Conservation (phyloP, 2,797 vertebrate species). For the Acipenser transmontanus region DNA sequence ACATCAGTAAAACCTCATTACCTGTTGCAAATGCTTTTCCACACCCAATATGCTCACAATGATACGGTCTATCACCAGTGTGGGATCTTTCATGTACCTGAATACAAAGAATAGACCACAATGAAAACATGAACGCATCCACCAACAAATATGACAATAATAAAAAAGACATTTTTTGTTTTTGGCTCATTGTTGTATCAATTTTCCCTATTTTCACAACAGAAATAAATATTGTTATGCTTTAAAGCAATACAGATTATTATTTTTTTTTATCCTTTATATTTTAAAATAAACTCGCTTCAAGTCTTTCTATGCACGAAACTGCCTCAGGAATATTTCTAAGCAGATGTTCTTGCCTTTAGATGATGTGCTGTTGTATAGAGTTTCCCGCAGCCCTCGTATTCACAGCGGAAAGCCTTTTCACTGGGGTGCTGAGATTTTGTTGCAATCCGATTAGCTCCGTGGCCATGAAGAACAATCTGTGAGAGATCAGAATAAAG, state of each 20-base stretch:
- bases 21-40: conserved; percentile 98
- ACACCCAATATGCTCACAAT: conserved; percentile 86
- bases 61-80: conserved; percentile 92
- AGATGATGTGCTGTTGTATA: conserved; percentile 97
- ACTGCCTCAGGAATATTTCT: too few species aligned
- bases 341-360: conserved; percentile 58
- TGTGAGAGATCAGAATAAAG: conserved; percentile 31
- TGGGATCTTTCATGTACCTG: conserved; percentile 97
- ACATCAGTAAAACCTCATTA: conserved; percentile 40
- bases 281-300: background rate
- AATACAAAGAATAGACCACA: conserved; percentile 30
- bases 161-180: too few species aligned
- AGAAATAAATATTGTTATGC: too few species aligned
- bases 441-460: conserved; percentile 60
- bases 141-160: background rate
- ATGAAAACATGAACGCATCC: background rate
- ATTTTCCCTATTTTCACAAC: too few species aligned
- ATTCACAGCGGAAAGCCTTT: conserved; percentile 93
- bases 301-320: conserved; percentile 3
- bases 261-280: too few species aligned
- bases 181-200: too few species aligned
- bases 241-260: too few species aligned
- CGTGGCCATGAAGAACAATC: conserved; percentile 94
- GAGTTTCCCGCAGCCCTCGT: conserved; percentile 93
- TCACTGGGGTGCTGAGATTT: conserved; percentile 85